A percentile compares a stretch with the other conserved stretches of the same genome.
These are phyloP conservation scores for Chiloscyllium plagiosum DNA, from an alignment of 2,113 vertebrate species.

Conservation along the genomic window DNA sequence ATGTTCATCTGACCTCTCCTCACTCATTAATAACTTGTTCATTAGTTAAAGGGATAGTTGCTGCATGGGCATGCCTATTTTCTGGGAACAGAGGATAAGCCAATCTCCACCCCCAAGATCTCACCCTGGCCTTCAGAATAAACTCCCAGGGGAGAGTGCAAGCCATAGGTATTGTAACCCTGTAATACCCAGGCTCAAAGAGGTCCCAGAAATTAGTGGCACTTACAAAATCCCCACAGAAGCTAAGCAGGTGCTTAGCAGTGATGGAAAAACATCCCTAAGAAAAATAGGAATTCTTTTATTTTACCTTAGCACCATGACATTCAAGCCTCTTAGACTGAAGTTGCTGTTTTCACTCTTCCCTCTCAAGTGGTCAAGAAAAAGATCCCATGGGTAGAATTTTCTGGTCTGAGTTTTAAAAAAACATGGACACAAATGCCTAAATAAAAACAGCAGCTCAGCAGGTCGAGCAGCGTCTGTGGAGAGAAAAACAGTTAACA, in stretches of 20 bases:
- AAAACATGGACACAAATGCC: too few species aligned
- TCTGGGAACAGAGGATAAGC: background rate
- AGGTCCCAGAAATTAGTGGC: background rate
- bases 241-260: background rate
- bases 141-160: background rate
- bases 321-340: background rate
- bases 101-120: background rate
- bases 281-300: background rate
- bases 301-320: background rate
- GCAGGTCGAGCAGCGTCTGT: too few species aligned
- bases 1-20: background rate
- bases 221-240: background rate
- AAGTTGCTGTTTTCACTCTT: background rate
- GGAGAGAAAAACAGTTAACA: too few species aligned
- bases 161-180: background rate
- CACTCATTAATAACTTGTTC: background rate
- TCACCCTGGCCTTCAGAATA: background rate
- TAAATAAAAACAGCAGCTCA: too few species aligned
- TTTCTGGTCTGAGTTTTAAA: too few species aligned
- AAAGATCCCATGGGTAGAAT: background rate
- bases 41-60: background rate
- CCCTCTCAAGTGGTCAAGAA: background rate
- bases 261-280: background rate
- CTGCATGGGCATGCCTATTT: background rate
- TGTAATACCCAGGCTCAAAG: background rate